A percentile compares a stretch with the other conserved stretches of the same genome.
Conservation (phyloP, 2,797 vertebrate genomes). For the Hephaestus fuliginosus region DNA sequence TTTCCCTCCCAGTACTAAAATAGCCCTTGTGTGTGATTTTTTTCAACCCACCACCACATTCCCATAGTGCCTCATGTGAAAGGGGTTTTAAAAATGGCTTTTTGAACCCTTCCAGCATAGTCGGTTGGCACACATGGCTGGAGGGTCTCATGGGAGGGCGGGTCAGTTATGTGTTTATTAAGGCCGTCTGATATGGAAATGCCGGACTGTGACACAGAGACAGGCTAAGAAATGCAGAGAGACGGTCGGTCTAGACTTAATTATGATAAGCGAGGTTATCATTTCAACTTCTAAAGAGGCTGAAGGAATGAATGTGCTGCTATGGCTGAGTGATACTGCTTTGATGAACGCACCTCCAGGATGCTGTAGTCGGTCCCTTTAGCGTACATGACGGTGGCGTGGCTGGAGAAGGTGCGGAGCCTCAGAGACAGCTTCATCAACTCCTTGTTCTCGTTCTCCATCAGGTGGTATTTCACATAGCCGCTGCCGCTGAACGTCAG, state of each 20-base stretch:
- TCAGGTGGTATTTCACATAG: conserved; percentile 94
- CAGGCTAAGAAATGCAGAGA: conserved; percentile 18
- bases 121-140: conserved; percentile 29
- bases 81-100: conserved; percentile 59
- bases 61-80: conserved; percentile 74
- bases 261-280: conserved; percentile 44
- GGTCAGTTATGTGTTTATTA: conserved; percentile 49
- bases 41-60: conserved; percentile 74
- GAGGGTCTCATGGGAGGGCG: conserved; percentile 24
- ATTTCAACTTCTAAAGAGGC: conserved; percentile 3
- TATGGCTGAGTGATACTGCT: not conserved
- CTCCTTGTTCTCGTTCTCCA: conserved; percentile 97
- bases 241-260: conserved; percentile 27
- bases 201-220: conserved; percentile 19
- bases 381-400: conserved; percentile 96
- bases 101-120: conserved; percentile 55
- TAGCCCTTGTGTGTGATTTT: conserved; percentile 70
- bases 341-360: conserved; percentile 89
- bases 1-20: conserved; percentile 81
- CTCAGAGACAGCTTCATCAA: conserved; percentile 95
- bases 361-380: conserved; percentile 98
- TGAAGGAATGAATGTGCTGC: not conserved
- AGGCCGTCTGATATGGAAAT: conserved; percentile 58
- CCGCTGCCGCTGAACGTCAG: conserved; percentile 94
- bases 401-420: conserved; percentile 92